phyloP scores from a whole-genome alignment of 2,113 vertebrate genomes.

The Sterrhoptilus dennistouni region DNA sequence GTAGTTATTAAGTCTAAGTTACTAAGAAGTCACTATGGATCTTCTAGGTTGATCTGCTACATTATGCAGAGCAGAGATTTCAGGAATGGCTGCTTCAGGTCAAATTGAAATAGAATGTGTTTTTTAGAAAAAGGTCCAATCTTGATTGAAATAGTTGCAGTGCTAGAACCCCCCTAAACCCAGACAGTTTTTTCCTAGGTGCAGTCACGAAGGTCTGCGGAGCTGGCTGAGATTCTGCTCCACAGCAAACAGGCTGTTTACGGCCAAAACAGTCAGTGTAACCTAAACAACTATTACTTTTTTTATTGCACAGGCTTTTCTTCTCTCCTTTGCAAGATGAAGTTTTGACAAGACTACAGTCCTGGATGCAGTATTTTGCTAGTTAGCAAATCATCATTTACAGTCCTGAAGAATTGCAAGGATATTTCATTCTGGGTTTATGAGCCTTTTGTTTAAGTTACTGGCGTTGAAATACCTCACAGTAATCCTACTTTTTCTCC shows the following conservation, averaged over 20 bases:
- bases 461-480: not conserved
- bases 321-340: not conserved
- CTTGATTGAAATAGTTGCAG: not conserved
- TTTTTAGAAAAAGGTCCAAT: not conserved
- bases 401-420: not conserved
- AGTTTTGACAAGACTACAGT: not conserved
- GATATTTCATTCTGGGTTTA: not conserved
- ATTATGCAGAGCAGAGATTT: not conserved
- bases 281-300: not conserved
- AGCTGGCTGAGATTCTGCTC: not conserved
- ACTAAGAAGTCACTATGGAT: not conserved
- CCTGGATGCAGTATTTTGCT: not conserved
- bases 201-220: not conserved
- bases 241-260: not conserved
- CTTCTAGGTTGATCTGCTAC: not conserved
- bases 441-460: not conserved
- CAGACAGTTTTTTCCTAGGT: not conserved
- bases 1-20: not conserved
- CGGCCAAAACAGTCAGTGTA: not conserved
- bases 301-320: not conserved
- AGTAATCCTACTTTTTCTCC: not conserved
- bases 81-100: not conserved
- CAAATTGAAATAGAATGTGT: not conserved
- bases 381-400: not conserved
- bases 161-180: not conserved